phyloP scores from a whole-genome alignment of 2,888 invertebrate genomes.

The Epsilonema sp. region DNA sequence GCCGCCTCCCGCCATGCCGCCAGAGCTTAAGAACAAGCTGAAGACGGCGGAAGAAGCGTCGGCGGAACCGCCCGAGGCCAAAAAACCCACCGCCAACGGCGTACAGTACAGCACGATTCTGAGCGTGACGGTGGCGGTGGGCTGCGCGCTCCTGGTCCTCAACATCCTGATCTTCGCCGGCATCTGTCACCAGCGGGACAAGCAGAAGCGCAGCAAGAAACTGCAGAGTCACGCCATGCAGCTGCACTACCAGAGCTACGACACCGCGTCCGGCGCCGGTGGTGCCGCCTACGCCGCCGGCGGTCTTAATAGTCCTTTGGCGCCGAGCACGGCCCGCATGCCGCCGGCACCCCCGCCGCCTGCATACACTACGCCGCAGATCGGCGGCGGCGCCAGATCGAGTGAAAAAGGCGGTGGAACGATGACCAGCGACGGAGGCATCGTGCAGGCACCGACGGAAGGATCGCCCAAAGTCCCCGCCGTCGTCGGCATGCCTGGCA shows the following conservation, averaged over 20 bases:
- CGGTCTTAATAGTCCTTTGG: slow-evolving; percentile 6
- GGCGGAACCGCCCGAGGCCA: slow-evolving; percentile 1
- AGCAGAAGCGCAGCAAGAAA: slow-evolving; percentile 17
- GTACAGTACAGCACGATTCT: slow-evolving; percentile 13
- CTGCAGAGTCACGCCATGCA: slow-evolving; percentile 17
- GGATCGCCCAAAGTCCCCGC: not conserved
- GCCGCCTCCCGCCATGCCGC: slow-evolving; percentile 20
- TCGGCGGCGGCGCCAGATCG: not conserved
- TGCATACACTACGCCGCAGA: not conserved
- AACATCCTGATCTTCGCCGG: slow-evolving; percentile 22
- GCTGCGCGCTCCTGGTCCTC: slow-evolving; percentile 19
- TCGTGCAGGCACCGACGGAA: not conserved
- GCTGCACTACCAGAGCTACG: slow-evolving; percentile 17
- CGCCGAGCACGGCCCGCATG: slow-evolving; percentile 2
- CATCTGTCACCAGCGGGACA: slow-evolving; percentile 19
- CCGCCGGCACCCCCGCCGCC: slow-evolving; percentile 10
- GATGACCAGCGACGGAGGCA: not conserved
- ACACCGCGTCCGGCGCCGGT: not conserved
- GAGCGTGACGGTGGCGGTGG: slow-evolving; percentile 19
- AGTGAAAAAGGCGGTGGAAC: not conserved
- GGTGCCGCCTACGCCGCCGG: not conserved
- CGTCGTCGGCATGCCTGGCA: not conserved
- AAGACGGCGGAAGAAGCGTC: not conserved
- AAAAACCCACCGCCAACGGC: not conserved
- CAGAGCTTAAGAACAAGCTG: not conserved